These are phyloP conservation scores for Phalera bucephala DNA, from an alignment of 2,888 invertebrate genomes.

Conservation along the genomic window DNA sequence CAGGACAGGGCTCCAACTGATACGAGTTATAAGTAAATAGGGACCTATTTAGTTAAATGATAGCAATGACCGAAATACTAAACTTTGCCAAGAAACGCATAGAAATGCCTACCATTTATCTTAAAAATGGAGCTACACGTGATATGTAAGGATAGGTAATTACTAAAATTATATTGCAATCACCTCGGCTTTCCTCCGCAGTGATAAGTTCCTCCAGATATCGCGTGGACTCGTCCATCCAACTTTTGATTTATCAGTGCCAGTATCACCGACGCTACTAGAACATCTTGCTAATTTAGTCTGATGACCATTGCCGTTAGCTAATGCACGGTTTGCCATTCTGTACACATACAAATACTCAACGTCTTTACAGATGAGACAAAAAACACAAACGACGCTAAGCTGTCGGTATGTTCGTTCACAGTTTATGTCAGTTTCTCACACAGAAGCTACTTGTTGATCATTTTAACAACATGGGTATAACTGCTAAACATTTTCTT, in stretches of 20 bases:
- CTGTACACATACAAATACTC: slow-evolving; percentile 44
- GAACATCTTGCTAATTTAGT: slow-evolving; percentile 69
- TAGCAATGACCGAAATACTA: slow-evolving; percentile 6
- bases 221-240: slow-evolving; percentile 78
- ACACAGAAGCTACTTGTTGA: slow-evolving; percentile 43
- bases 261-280: slow-evolving; percentile 70
- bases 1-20: slow-evolving; percentile 30
- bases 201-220: slow-evolving; percentile 76
- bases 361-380: slow-evolving; percentile 13
- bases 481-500: slow-evolving; percentile 29
- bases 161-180: too few species aligned
- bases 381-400: slow-evolving; percentile 28
- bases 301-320: slow-evolving; percentile 56
- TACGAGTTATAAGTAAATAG: slow-evolving; percentile 12
- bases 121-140: too few species aligned
- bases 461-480: slow-evolving; percentile 25
- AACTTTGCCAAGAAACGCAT: too few species aligned
- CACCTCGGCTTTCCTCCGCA: slow-evolving; percentile 77
- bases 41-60: slow-evolving; percentile 7
- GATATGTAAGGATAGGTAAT: too few species aligned
- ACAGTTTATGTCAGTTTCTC: slow-evolving; percentile 31
- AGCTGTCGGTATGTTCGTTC: slow-evolving; percentile 30
- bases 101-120: too few species aligned
- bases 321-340: slow-evolving; percentile 66
- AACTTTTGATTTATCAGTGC: slow-evolving; percentile 67